Conservation (phyloP, 1,140 invertebrate species). For the Drosophila ercepeae region DNA sequence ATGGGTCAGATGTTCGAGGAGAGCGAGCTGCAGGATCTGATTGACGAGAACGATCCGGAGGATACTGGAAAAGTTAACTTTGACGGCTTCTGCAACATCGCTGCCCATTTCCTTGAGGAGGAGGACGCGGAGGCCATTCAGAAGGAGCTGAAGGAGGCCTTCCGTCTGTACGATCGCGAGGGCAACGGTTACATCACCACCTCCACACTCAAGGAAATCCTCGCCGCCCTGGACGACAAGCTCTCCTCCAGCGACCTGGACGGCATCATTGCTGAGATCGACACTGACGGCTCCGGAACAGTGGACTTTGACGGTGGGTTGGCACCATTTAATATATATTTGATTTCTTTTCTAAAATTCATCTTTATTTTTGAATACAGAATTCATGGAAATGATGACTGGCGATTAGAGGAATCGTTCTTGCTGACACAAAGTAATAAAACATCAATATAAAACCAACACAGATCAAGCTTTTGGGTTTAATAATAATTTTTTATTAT, state of each 20-base stretch:
- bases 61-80: slow-evolving; percentile 95
- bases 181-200: slow-evolving; percentile 98
- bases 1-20: slow-evolving; percentile 97
- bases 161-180: slow-evolving; percentile 90
- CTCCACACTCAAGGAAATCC: slow-evolving; percentile 93
- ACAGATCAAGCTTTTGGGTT: slow-evolving; percentile 50
- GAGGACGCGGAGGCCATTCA: slow-evolving; percentile 97
- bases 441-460: slow-evolving; percentile 3
- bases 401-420: slow-evolving; percentile 85
- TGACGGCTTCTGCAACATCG: slow-evolving; percentile 95
- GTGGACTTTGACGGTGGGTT: slow-evolving; percentile 92
- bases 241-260: slow-evolving; percentile 92
- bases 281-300: slow-evolving; percentile 96
- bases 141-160: slow-evolving; percentile 97
- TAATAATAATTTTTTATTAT: slow-evolving; percentile 75
- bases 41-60: slow-evolving; percentile 94
- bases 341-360: not conserved
- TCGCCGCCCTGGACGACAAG: slow-evolving; percentile 95
- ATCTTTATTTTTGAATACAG: slow-evolving; percentile 80
- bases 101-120: slow-evolving; percentile 94
- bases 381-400: slow-evolving; percentile 95
- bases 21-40: slow-evolving; percentile 91
- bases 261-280: slow-evolving; percentile 96
- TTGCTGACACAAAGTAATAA: slow-evolving; percentile 30
- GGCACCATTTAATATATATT: not conserved